Percentiles rank a stretch among this genome's conserved stretches.
phyloP scores from a whole-genome alignment of 2,888 invertebrate genomes.

The Tetramorium bicarinatum region DNA sequence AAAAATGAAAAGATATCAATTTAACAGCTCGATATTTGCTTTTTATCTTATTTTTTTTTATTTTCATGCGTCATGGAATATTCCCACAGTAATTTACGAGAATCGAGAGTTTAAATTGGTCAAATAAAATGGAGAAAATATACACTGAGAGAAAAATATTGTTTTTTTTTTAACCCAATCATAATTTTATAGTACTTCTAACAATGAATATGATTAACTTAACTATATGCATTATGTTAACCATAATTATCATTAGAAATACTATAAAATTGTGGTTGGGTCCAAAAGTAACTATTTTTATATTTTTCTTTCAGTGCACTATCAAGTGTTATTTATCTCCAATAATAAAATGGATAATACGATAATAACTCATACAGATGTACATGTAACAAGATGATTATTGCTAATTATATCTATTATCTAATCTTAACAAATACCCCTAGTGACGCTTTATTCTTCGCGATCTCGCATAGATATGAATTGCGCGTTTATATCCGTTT shows the following conservation, averaged over 20 bases:
- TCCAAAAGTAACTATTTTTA: too few species aligned
- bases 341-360: too few species aligned
- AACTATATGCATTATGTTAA: too few species aligned
- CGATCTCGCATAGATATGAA: conserved; percentile 3
- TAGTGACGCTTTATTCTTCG: not conserved
- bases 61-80: not conserved
- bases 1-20: not conserved
- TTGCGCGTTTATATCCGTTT: not conserved
- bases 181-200: too few species aligned
- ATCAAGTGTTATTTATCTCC: not conserved
- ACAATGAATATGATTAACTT: too few species aligned
- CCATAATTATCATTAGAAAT: too few species aligned
- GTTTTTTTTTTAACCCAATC: too few species aligned
- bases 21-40: conserved; percentile 12
- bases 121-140: not conserved
- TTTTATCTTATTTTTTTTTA: too few species aligned
- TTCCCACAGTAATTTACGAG: conserved; percentile 4
- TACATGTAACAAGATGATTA: not conserved
- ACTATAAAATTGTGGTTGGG: too few species aligned
- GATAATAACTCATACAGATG: not conserved
- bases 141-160: too few species aligned
- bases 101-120: conserved; percentile 6
- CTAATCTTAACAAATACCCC: not conserved
- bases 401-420: not conserved
- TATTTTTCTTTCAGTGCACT: too few species aligned